Evolutionary conservation across 2,797 vertebrate genomes (phyloP).

Genomic region (Benthosema pterotum): DNA sequence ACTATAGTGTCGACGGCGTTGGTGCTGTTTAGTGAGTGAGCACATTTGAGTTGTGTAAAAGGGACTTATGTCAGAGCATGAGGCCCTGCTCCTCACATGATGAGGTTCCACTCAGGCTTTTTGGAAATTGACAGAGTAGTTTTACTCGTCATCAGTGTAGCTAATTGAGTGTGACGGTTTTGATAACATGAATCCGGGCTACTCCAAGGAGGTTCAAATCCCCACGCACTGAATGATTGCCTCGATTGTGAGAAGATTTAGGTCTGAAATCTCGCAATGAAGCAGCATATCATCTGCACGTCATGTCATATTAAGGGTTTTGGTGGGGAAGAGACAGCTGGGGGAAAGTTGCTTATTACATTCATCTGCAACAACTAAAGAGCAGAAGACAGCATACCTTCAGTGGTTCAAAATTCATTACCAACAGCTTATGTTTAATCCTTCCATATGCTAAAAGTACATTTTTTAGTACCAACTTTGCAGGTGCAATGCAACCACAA

Average conservation of each 20-base stretch:
- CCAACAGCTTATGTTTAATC: not conserved
- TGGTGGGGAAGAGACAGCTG: not conserved
- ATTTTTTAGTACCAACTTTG: too few relatives aligned
- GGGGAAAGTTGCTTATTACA: not conserved
- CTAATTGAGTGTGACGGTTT: not conserved
- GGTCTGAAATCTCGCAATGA: not conserved
- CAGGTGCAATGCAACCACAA: too few relatives aligned
- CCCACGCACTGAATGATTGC: not conserved
- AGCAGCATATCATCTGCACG: not conserved
- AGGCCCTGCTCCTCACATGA: too few relatives aligned
- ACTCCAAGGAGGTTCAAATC: not conserved
- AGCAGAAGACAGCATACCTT: not conserved
- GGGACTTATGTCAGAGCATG: constrained; percentile 7
- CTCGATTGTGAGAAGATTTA: not conserved
- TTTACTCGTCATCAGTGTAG: not conserved
- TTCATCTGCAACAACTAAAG: too few relatives aligned
- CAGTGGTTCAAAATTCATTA: not conserved
- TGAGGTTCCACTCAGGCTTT: not conserved
- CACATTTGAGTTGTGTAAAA: too few relatives aligned
- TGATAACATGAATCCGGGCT: not conserved
- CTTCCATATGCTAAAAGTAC: too few relatives aligned
- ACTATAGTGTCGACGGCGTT: too few relatives aligned
- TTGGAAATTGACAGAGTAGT: not conserved
- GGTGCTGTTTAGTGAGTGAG: too few relatives aligned
- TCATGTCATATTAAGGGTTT: not conserved